A percentile compares a stretch with the other conserved stretches of the same genome.
These are phyloP conservation scores for Cydia strobilella DNA, from an alignment of 1,140 invertebrate genomes.

Conservation along the genomic window DNA sequence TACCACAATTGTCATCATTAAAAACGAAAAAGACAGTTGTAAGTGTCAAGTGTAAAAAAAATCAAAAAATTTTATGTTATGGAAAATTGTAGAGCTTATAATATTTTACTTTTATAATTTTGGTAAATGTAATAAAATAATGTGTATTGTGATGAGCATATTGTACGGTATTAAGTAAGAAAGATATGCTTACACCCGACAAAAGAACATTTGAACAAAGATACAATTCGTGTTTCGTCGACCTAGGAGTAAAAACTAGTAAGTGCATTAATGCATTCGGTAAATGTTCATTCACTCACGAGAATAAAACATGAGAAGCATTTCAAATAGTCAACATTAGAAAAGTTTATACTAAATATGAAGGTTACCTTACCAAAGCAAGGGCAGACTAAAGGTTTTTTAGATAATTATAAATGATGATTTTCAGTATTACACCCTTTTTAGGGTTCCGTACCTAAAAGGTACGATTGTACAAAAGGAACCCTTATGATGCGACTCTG, in stretches of 20 bases:
- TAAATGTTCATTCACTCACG: neutral
- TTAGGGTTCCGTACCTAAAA: no score
- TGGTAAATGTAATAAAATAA: conserved; percentile 26
- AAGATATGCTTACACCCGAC: conserved; percentile 63
- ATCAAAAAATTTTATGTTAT: conserved; percentile 41
- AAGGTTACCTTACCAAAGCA: no score
- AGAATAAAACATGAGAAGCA: no score
- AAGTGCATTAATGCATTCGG: conserved; percentile 13
- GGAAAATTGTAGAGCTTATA: conserved; percentile 1
- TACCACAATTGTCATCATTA: neutral
- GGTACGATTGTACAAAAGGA: no score
- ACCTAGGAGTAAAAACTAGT: conserved; percentile 70
- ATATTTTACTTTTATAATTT: neutral
- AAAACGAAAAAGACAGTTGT: conserved; percentile 19
- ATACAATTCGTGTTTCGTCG: conserved; percentile 65
- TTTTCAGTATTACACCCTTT: no score
- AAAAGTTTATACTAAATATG: no score
- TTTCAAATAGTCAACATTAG: no score
- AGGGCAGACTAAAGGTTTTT: no score
- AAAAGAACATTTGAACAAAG: conserved; percentile 66
- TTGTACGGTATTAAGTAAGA: conserved; percentile 27
- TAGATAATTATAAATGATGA: no score
- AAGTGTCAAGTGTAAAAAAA: conserved; percentile 25
- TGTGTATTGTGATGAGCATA: neutral
- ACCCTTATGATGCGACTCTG: no score